Conservation (phyloP, 2,888 invertebrate species). For the Diplazon laetatorius region DNA sequence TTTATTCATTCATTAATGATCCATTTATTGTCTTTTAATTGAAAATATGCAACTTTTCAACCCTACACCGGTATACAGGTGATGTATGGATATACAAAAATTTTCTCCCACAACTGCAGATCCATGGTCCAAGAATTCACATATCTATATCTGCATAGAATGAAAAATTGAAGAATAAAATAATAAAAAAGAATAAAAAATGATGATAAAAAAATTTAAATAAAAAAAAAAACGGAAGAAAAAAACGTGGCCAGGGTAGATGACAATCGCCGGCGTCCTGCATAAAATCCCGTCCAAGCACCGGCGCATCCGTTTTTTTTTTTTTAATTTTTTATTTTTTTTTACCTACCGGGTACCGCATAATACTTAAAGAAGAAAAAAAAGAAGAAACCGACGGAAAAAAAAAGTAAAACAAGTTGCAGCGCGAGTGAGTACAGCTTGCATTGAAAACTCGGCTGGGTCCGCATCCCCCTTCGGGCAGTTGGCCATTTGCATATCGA, state of each 20-base stretch:
- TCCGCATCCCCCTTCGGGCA: constrained; percentile 18
- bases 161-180: too few relatives aligned
- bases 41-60: too few relatives aligned
- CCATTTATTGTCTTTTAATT: too few relatives aligned
- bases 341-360: not conserved
- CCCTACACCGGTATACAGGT: too few relatives aligned
- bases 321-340: too few relatives aligned
- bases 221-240: constrained; percentile 19
- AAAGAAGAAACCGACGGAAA: too few relatives aligned
- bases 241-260: constrained; percentile 6
- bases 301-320: not conserved
- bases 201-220: too few relatives aligned
- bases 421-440: constrained; percentile 17
- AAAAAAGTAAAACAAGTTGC: not conserved
- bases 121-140: constrained; percentile 4
- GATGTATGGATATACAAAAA: too few relatives aligned
- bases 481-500: constrained; percentile 70
- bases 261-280: constrained; percentile 31
- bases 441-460: constrained; percentile 29
- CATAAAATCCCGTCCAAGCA: not conserved
- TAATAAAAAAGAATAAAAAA: too few relatives aligned
- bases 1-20: too few relatives aligned
- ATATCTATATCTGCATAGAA: not conserved
- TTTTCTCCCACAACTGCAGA: too few relatives aligned
- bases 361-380: not conserved